These are phyloP conservation scores for Zoanthus sansibaricus DNA, from an alignment of 92 coral and sea anemone genomes.

Conservation along the genomic window DNA sequence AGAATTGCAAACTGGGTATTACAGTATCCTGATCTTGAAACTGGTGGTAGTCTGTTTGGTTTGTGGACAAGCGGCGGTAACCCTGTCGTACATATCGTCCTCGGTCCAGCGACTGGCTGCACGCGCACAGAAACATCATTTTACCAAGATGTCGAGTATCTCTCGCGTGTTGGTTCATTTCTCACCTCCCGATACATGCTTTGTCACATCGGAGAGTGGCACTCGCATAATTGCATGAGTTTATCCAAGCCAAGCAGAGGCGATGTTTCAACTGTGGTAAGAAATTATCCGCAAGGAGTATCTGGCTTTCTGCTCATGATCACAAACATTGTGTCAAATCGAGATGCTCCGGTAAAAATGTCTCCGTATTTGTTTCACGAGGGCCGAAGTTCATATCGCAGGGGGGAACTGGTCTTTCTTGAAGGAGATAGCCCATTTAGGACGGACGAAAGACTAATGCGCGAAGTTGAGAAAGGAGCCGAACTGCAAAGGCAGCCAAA, in stretches of 20 bases:
- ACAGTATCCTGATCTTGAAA: conserved; percentile 43
- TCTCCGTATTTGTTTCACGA: conserved; percentile 62
- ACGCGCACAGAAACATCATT: conserved; percentile 70
- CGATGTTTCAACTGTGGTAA: conserved; percentile 71
- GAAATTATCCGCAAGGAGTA: conserved; percentile 78
- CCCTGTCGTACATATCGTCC: conserved; percentile 76
- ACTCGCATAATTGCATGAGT: conserved; percentile 82
- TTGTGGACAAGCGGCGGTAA: conserved; percentile 74
- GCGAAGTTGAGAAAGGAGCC: conserved; percentile 5
- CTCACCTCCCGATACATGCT: conserved; percentile 74
- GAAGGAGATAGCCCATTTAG: conserved; percentile 47
- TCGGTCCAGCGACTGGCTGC: conserved; percentile 88
- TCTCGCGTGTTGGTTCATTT: conserved; percentile 73
- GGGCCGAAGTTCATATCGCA: not conserved
- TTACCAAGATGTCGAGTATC: conserved; percentile 80
- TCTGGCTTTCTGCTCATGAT: conserved; percentile 84
- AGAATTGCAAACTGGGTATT: conserved; percentile 54
- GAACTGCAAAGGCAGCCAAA: conserved; percentile 16
- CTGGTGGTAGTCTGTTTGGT: conserved; percentile 83
- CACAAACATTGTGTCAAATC: conserved; percentile 64
- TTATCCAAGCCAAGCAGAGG: conserved; percentile 80
- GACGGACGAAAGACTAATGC: not conserved
- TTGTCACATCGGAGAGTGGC: conserved; percentile 97
- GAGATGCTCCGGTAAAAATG: conserved; percentile 27
- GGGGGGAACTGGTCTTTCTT: conserved; percentile 44